These are phyloP conservation scores for Pegea sp. DNA, from an alignment of 23 tunicate species.

Conservation along the genomic window DNA sequence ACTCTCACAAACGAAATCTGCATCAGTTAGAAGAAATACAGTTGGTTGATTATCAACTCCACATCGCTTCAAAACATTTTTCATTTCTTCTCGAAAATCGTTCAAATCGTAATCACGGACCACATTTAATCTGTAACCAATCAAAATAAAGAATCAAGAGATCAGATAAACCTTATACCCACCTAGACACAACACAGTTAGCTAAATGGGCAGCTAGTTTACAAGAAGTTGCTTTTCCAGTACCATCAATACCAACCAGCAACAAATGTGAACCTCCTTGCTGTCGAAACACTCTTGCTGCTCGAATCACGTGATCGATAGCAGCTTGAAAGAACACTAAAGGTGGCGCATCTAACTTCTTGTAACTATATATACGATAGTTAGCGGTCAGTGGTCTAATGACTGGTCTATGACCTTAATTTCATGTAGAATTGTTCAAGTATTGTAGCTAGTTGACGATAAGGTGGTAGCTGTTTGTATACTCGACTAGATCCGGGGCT, in stretches of 20 bases:
- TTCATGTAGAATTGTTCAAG: slow-evolving; percentile 87
- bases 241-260: slow-evolving; percentile 82
- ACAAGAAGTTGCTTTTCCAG: slow-evolving; percentile 77
- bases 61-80: slow-evolving; percentile 41
- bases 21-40: slow-evolving; percentile 73
- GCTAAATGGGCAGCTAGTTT: slow-evolving; percentile 63
- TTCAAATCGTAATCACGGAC: slow-evolving; percentile 55
- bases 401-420: neutral
- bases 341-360: slow-evolving; percentile 39
- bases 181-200: slow-evolving; percentile 73
- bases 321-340: slow-evolving; percentile 80
- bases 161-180: neutral
- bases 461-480: slow-evolving; percentile 40
- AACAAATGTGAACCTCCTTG: slow-evolving; percentile 47
- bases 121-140: slow-evolving; percentile 23
- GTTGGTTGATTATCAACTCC: slow-evolving; percentile 46
- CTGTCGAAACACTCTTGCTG: slow-evolving; percentile 71
- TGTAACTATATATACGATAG: slow-evolving; percentile 25
- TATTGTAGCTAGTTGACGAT: slow-evolving; percentile 27
- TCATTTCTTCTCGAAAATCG: slow-evolving; percentile 85
- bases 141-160: neutral
- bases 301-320: slow-evolving; percentile 70
- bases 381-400: neutral
- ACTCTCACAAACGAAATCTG: slow-evolving; percentile 60
- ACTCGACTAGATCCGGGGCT: slow-evolving; percentile 35